These are phyloP conservation scores for Manis crassicaudata DNA, from an alignment of 2,797 vertebrate genomes.

Conservation along the genomic window DNA sequence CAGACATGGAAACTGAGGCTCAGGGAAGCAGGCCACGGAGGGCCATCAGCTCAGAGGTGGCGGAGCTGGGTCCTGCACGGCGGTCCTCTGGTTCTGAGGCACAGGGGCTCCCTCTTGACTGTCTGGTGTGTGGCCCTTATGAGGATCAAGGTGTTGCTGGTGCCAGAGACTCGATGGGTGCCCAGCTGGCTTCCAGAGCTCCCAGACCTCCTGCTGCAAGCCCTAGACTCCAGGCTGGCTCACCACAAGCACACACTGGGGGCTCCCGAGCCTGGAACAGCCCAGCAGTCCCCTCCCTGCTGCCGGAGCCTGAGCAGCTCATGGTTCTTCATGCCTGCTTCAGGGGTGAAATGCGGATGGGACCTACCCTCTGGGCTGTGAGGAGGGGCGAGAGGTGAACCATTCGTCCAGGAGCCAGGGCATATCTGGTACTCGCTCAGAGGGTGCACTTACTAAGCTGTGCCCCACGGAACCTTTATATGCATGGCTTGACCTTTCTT, in stretches of 20 bases:
- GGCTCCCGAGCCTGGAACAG: not conserved
- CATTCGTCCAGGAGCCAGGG: fast-evolving
- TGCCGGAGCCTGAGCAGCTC: fast-evolving
- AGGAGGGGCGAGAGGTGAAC: not conserved
- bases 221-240: fast-evolving
- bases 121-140: not conserved
- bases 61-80: not conserved
- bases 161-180: not conserved
- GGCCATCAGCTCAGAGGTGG: not conserved
- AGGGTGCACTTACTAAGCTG: fast-evolving
- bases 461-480: not conserved
- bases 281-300: fast-evolving
- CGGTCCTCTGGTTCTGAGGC: not conserved
- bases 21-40: not conserved
- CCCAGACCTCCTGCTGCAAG: fast-evolving
- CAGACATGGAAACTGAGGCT: not conserved
- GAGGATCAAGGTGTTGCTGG: not conserved
- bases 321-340: fast-evolving
- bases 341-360: not conserved
- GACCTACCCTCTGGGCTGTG: no score
- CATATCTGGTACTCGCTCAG: fast-evolving
- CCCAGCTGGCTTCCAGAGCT: not conserved
- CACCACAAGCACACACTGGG: fast-evolving
- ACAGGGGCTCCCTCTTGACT: not conserved
- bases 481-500: not conserved